Base-by-base conservation (phyloP, 2,113 vertebrate genomes). In the Thunnus thynnus region DNA sequence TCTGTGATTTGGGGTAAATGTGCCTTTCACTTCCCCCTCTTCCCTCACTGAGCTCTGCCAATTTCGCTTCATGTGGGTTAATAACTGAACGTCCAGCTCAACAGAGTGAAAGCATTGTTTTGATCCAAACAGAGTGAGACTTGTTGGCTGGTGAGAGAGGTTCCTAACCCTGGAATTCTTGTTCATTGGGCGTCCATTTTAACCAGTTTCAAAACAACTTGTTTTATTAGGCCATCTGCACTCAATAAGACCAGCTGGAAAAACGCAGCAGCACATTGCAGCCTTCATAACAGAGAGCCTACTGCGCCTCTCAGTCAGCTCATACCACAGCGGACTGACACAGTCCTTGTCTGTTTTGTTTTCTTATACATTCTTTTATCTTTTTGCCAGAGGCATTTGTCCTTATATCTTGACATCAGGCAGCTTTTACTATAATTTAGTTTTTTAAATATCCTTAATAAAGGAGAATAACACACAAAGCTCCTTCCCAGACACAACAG, bases 211-310 rank as follows among this genome's bases (percentile, higher is more conserved):
- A 83, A 64, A 88, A 81, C 77, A 89, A 22, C 84, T 73, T 78
- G 79, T 85, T 86, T 78, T 78, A 86, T 82, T 64, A 72, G 72
- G 44, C 41, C 88, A 87, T 90, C 86, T 88, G 86, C 72, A 70
- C 55, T 58, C 58, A 73, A 83, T 84, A 2, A 83, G 78, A 25
- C 14, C 82, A 87, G 88, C 86, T 88, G 86, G 74, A 71, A 52
- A 54, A 86, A 52, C 36, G 65, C 47, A 70, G 61, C 65, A 62
- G 55, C 62, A 64, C 17, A 51, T 20, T 25, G 46, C 46, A 63
- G 66, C 27, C 65, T 72, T 61, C 75, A 71, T 51, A 61, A 66
- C 20, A 78, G 32, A 3, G 76, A 54, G 72, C 87, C 69, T 18
- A 62, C 73, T 66, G 81, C 20, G 69, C 83, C 62, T 30, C 68